A percentile compares a stretch with the other conserved stretches of the same genome.
Evolutionary conservation across 2,888 invertebrate species (phyloP).

Genomic region (Drosophila setosimentum): DNA sequence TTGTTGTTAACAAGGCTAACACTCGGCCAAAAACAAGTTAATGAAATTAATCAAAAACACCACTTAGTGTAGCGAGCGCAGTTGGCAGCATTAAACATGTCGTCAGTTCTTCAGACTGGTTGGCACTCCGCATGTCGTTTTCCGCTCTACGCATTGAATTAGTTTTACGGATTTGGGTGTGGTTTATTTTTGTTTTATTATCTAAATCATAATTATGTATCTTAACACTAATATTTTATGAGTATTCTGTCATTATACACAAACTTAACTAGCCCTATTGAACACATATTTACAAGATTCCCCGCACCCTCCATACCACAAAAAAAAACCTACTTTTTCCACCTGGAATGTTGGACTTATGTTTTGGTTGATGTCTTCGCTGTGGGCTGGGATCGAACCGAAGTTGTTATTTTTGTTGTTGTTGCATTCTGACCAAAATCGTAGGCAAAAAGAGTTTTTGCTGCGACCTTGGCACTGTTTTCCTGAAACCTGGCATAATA

Average conservation of each 20-base stretch:
- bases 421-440: conserved; percentile 51
- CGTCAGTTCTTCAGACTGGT: conserved; percentile 46
- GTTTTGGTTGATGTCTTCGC: conserved; percentile 19
- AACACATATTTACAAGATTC: conserved; percentile 53
- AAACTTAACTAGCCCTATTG: conserved; percentile 54
- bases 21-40: conserved; percentile 64
- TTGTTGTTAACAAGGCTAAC: conserved; percentile 64
- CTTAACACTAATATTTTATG: conserved; percentile 65
- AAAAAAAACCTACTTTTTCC: conserved; percentile 31
- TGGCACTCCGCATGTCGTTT: conserved; percentile 5
- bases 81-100: conserved; percentile 52
- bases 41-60: conserved; percentile 65
- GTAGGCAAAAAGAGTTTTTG: conserved; percentile 61
- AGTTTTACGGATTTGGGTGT: conserved; percentile 53
- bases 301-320: conserved; percentile 1
- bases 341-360: not conserved
- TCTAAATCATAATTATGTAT: conserved; percentile 58
- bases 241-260: conserved; percentile 60
- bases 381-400: conserved; percentile 14
- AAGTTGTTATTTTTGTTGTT: conserved; percentile 29
- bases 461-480: conserved; percentile 51
- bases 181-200: conserved; percentile 60
- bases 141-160: conserved; percentile 38
- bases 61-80: conserved; percentile 38
- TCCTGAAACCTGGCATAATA: conserved; percentile 67